A percentile compares a stretch with the other conserved stretches of the same genome.
These are phyloP conservation scores for Parnassius glacialis DNA, from an alignment of 2,888 invertebrate genomes.

Conservation along the genomic window DNA sequence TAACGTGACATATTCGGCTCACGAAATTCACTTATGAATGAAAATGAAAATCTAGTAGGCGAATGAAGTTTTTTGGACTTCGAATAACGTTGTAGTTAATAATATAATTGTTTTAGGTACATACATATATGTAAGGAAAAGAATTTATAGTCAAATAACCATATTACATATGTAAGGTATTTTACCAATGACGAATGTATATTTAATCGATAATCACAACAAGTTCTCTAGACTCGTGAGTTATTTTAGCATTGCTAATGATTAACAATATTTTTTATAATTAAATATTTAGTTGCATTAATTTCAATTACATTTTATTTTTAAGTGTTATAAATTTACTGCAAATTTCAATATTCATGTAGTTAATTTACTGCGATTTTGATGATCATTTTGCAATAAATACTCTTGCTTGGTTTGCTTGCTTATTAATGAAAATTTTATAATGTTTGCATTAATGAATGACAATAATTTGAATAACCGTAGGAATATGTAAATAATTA, in stretches of 20 bases:
- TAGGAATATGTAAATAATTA: constrained; percentile 57
- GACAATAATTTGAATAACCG: constrained; percentile 70
- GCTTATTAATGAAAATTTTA: no score
- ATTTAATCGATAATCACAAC: background rate
- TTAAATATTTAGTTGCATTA: no score
- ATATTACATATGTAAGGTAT: constrained; percentile 6
- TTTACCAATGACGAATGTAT: background rate
- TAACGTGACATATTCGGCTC: constrained; percentile 65
- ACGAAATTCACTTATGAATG: constrained; percentile 67
- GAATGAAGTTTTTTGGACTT: constrained; percentile 67
- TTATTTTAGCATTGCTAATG: no score
- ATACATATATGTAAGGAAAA: constrained; percentile 9
- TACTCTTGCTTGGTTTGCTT: no score
- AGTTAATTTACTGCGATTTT: no score
- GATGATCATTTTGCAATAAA: no score
- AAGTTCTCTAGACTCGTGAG: background rate
- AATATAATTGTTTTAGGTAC: constrained; percentile 7
- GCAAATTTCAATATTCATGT: no score
- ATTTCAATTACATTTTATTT: no score
- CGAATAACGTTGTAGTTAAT: constrained; percentile 30
- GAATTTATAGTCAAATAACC: constrained; percentile 28
- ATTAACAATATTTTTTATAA: no score
- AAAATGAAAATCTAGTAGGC: constrained; percentile 29
- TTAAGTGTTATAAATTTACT: no score
- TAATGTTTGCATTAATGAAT: constrained; percentile 35